These are phyloP conservation scores for Argya squamiceps DNA, from an alignment of 2,797 vertebrate species.

Conservation along the genomic window DNA sequence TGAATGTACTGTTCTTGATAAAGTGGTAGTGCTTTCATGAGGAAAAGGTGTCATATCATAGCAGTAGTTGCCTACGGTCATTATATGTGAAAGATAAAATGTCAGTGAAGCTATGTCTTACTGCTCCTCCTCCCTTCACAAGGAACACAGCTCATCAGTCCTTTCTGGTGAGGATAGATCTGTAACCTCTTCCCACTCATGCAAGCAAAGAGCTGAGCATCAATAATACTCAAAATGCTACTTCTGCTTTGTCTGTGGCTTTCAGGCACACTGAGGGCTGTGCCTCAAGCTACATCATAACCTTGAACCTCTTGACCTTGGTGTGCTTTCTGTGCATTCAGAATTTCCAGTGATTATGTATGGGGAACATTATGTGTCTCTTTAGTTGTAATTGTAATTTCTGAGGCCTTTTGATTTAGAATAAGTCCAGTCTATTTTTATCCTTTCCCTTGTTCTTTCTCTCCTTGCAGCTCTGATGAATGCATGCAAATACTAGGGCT, in stretches of 20 bases:
- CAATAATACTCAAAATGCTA: neutral
- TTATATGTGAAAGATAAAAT: neutral
- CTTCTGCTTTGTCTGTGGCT: neutral
- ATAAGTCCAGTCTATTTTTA: neutral
- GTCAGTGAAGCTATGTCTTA: neutral
- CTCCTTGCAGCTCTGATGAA: neutral
- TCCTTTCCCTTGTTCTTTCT: neutral
- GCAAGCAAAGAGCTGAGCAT: neutral
- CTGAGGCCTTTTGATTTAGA: neutral
- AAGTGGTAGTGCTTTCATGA: neutral
- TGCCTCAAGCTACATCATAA: neutral
- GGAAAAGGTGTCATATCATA: neutral
- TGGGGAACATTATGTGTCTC: neutral
- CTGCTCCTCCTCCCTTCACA: neutral
- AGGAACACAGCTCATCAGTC: neutral
- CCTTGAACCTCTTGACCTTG: neutral
- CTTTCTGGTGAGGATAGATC: neutral
- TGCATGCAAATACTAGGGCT: neutral
- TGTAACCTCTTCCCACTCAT: neutral
- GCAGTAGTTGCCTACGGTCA: neutral
- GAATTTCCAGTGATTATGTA: neutral
- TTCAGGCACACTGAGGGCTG: neutral
- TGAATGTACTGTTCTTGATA: neutral
- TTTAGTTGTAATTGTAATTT: neutral
- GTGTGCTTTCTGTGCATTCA: neutral